Evolutionary conservation across 2,797 vertebrate genomes (phyloP), one percentile per base, ranked within the genome.

Genomic region (Phyllotis vaccarum): DNA sequence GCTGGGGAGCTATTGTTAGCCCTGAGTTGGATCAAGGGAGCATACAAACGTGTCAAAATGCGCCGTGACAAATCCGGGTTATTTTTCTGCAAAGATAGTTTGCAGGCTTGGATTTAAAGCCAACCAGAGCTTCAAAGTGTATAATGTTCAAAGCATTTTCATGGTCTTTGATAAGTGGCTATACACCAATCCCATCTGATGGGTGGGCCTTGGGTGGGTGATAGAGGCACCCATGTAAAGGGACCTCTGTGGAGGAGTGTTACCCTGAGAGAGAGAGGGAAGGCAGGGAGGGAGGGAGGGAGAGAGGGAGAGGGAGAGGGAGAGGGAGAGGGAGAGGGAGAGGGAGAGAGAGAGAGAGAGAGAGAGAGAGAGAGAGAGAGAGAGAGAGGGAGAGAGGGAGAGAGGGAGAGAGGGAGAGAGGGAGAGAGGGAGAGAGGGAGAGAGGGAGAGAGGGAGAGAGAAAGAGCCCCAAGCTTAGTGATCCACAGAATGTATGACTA

Each of bases 21-120:
- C 68, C 24, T 16, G 78, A 54, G 83, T 64, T 27, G 92, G 96
- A 96, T 97, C 94, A 92, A 97, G 95, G 86, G 89, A 83, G 96
- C 64, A 24, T 7, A 68, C 90, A 72, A 6, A 46, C 5, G 1
- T 24, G 6, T 93, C 68, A 31, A 24, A 96, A 94, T 43, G 72
- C 11, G 2, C 93, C 7, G 0, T 76, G 95, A 90, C 97, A 82
- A 85, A 91, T 31, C 86, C 74, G 2, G 66, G 88, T 92, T 81
- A n/a, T 96, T 97, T 93, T 95, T 81, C 94, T 1, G 0, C 27
- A 6, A 70, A 94, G 91, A 91, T 91, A 2, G 11, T 90, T 75
- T 95, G 68, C 86, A 1, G 10, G 80, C 87, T 92, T 0, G 3
- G 79, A 58, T 90, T 90, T 86, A 19, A 46, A 95, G 95, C 92